phyloP scores from a whole-genome alignment of 2,888 invertebrate species.

The Mesorhabditis sp. region DNA sequence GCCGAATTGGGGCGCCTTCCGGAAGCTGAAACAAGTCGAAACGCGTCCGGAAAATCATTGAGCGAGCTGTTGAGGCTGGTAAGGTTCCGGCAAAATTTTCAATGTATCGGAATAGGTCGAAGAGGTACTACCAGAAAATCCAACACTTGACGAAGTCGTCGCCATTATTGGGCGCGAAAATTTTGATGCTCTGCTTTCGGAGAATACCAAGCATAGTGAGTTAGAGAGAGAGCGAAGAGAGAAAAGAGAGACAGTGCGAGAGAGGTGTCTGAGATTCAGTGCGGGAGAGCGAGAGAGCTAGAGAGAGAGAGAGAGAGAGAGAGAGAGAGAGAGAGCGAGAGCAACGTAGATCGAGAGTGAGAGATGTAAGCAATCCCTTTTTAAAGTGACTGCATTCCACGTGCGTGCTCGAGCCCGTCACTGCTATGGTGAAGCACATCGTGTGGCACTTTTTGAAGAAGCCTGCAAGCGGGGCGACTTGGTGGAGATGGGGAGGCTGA shows the following conservation, averaged over 20 bases:
- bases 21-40: constrained; percentile 28
- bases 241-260: neutral
- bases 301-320: no score
- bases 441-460: constrained; percentile 76
- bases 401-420: constrained; percentile 82
- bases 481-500: constrained; percentile 69
- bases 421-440: constrained; percentile 76
- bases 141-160: constrained; percentile 18
- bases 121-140: constrained; percentile 19
- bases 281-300: no score
- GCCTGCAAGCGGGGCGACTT: constrained; percentile 63
- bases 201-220: constrained; percentile 30
- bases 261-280: neutral
- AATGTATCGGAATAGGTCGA: constrained; percentile 12
- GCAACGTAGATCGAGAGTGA: neutral
- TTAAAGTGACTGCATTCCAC: constrained; percentile 63
- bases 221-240: neutral
- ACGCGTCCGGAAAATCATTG: constrained; percentile 17
- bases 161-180: constrained; percentile 23
- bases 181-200: constrained; percentile 23
- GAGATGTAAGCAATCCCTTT: neutral
- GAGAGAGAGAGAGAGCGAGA: no score
- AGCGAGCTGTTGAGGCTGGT: constrained; percentile 22
- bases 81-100: neutral
- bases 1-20: constrained; percentile 11